Conservation (phyloP, 1,140 invertebrate genomes). For the Rhopalosiphum padi region DNA sequence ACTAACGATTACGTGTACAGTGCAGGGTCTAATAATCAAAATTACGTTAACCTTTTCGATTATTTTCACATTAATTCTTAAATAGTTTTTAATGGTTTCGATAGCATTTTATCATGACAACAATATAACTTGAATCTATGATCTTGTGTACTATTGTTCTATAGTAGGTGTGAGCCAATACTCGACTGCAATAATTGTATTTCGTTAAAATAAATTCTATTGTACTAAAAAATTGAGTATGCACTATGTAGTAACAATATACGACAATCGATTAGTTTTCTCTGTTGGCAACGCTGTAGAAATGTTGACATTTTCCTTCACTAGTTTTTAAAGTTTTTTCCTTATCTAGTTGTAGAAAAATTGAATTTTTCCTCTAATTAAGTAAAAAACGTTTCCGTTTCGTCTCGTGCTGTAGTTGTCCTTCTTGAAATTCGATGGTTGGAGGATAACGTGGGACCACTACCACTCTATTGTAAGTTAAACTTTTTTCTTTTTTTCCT, state of each 20-base stretch:
- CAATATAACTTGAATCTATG: not conserved
- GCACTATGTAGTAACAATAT: not conserved
- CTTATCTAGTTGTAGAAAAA: slow-evolving; percentile 46
- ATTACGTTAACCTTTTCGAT: not conserved
- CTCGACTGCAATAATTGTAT: not conserved
- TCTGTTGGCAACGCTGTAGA: slow-evolving; percentile 26
- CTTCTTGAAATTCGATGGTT: not conserved
- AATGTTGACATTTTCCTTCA: slow-evolving; percentile 56
- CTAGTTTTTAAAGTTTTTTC: slow-evolving; percentile 27
- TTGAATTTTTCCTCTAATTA: not conserved
- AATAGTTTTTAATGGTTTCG: not conserved
- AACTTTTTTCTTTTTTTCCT: not conserved
- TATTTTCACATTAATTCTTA: not conserved
- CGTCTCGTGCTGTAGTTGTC: not conserved
- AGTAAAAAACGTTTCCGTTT: slow-evolving; percentile 10
- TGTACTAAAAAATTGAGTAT: not conserved
- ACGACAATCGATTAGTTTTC: not conserved
- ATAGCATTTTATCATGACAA: not conserved
- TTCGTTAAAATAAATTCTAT: not conserved
- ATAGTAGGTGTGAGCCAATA: not conserved
- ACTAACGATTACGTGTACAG: slow-evolving; percentile 55
- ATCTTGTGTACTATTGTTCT: not conserved
- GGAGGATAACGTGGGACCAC: not conserved
- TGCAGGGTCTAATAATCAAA: slow-evolving; percentile 34
- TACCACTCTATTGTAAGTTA: not conserved